A percentile compares a stretch with the other conserved stretches of the same genome.
Conservation (phyloP, 2,888 invertebrate genomes). For the Acleris literana region DNA sequence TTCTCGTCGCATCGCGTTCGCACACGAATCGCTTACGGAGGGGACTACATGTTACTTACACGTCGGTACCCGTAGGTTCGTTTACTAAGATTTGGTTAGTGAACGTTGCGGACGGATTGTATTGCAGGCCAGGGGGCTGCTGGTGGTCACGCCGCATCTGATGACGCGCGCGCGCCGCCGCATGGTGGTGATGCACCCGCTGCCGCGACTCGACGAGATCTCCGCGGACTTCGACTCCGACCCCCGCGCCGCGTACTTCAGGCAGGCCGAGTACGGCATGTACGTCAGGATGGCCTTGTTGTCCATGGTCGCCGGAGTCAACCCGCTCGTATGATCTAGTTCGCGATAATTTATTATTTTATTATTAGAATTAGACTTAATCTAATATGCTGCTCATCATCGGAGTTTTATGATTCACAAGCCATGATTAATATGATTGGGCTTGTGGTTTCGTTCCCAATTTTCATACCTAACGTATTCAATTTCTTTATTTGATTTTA, state of each 20-base stretch:
- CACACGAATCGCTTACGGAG: too few species aligned
- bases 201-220: constrained; percentile 97
- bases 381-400: too few species aligned
- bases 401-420: too few species aligned
- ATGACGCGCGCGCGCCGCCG: constrained; percentile 97
- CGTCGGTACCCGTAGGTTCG: too few species aligned
- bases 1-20: too few species aligned
- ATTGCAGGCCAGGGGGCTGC: constrained; percentile 91
- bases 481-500: too few species aligned
- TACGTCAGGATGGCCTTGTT: constrained; percentile 99
- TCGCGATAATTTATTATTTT: not conserved
- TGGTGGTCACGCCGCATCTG: constrained; percentile 95
- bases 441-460: too few species aligned
- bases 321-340: constrained; percentile 59
- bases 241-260: constrained; percentile 98
- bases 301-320: constrained; percentile 92
- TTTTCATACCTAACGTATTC: too few species aligned
- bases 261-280: constrained; percentile 99
- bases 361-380: too few species aligned
- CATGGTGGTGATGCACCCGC: constrained; percentile 98
- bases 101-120: constrained; percentile 5
- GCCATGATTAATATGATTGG: too few species aligned
- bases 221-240: constrained; percentile 97
- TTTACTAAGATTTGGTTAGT: too few species aligned
- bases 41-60: too few species aligned